These are phyloP conservation scores for Cliona cf. orientalis DNA, from an alignment of 37 sponge, comb jelly and placozoan species.

Conservation along the genomic window DNA sequence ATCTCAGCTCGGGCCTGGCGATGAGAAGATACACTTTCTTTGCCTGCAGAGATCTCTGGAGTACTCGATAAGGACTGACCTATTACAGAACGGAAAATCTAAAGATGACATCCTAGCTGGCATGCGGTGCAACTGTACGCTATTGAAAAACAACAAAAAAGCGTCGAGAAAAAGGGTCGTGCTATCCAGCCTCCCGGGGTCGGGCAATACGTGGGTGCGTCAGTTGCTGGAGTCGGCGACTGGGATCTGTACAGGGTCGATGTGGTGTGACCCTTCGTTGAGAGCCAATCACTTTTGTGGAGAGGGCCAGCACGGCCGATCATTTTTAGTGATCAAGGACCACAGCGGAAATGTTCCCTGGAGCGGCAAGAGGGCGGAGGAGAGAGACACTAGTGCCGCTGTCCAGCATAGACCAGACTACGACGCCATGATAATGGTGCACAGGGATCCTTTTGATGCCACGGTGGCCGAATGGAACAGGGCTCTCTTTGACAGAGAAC, in stretches of 20 bases:
- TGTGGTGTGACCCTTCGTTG: constrained; percentile 47
- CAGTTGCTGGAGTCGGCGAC: constrained; percentile 49
- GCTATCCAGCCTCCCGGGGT: constrained; percentile 46
- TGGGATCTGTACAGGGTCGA: constrained; percentile 53
- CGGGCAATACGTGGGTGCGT: constrained; percentile 66
- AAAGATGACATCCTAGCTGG: too few species aligned
- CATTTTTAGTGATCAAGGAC: constrained; percentile 37
- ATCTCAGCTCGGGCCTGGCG: too few species aligned
- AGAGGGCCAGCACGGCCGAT: constrained; percentile 23
- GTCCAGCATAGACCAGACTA: constrained; percentile 30
- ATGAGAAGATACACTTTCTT: too few species aligned
- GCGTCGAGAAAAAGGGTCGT: not conserved
- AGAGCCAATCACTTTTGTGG: constrained; percentile 18
- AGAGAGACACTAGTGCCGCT: not conserved
- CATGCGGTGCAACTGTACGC: constrained; percentile 6
- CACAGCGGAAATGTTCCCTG: constrained; percentile 31
- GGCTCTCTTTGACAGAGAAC: too few species aligned
- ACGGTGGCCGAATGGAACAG: constrained; percentile 35
- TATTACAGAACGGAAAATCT: too few species aligned
- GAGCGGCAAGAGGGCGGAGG: constrained; percentile 4
- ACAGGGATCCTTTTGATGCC: constrained; percentile 33
- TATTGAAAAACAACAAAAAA: not conserved
- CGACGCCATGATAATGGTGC: constrained; percentile 18
- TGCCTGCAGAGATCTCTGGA: too few species aligned
- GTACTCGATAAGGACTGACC: too few species aligned